Evolutionary conservation across 2,888 invertebrate species (phyloP), one percentile per base, ranked within the genome.

Genomic region (Megamerina dolium): DNA sequence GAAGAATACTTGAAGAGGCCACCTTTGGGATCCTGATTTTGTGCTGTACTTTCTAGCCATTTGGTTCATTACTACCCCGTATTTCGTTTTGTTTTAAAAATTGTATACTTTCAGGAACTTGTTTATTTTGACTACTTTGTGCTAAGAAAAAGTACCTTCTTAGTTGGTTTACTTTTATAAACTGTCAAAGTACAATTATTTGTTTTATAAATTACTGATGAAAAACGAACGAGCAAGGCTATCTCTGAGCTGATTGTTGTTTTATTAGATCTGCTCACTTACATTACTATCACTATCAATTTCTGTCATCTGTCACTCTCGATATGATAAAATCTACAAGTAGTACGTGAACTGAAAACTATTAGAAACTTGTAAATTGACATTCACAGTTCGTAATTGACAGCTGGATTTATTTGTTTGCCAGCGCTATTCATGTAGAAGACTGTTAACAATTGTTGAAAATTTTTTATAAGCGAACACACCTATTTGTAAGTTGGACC

Each of bases 161-260:
- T 58, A 6, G 50, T 56, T 6, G 50, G 53, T 42, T 58, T 58
- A 43, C 53, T 56, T 42, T 60, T 56, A 49, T 58, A 56, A 43
- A 47, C 23, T 32, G 58, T 57, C 35, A 59, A 50, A 17, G 45
- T 49, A 46, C 18, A 44, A 17, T 45, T 14, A 37, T 49, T 30
- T 42, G 44, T 26, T 37, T 49, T 49, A 37, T 40, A 47, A 6
- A 43, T 10, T 6, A 14, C 17, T 18, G 32, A 27, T 43, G 47
- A 47, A 47, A 47, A n/a, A n/a, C n/a, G n/a, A 43, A 20, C 34
- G 17, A 33, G 9, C 29, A 17, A 37, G 41, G 13, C 18, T 26
- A 33, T 55, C 31, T 50, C 51, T 43, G 26, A n/a, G 50, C 53
- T 51, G 17, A 50, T 43, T 45, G 52, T 41, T 29, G n/a, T n/a